phyloP scores from a whole-genome alignment of 30 jellyfish, hydroid and myxozoan species.

The Haliclystus octoradiatus region DNA sequence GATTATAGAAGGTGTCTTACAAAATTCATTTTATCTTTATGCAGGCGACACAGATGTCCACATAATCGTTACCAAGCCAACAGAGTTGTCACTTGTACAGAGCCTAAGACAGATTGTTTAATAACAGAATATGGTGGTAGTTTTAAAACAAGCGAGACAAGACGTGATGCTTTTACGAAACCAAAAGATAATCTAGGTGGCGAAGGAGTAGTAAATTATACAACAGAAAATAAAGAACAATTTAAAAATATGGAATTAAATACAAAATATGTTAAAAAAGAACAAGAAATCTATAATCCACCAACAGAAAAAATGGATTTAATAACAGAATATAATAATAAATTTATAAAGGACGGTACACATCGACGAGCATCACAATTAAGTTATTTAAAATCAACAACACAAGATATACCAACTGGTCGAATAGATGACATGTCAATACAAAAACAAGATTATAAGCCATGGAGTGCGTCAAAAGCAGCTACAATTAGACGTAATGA shows the following conservation, averaged over 20 bases:
- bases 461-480: constrained; percentile 10
- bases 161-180: constrained; percentile 38
- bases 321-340: constrained; percentile 38
- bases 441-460: constrained; percentile 23
- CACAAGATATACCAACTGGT: constrained; percentile 41
- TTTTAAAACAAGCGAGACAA: constrained; percentile 18
- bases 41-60: constrained; percentile 65
- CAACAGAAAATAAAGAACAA: constrained; percentile 18
- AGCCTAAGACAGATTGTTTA: constrained; percentile 22
- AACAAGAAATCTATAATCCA: constrained; percentile 31
- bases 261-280: constrained; percentile 7
- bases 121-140: constrained; percentile 51
- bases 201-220: constrained; percentile 22
- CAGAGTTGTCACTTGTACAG: constrained; percentile 43
- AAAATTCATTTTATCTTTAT: too few species aligned
- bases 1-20: too few species aligned
- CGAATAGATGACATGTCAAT: constrained; percentile 22
- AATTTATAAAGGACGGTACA: constrained; percentile 18
- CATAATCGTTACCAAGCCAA: constrained; percentile 30
- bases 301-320: constrained; percentile 34
- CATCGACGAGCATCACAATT: background rate
- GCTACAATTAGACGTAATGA: constrained; percentile 12
- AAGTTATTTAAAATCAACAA: constrained; percentile 24
- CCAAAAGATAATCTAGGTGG: constrained; percentile 34
- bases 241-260: constrained; percentile 16